Conservation (phyloP, 2,113 vertebrate genomes). For the Pristiophorus japonicus region DNA sequence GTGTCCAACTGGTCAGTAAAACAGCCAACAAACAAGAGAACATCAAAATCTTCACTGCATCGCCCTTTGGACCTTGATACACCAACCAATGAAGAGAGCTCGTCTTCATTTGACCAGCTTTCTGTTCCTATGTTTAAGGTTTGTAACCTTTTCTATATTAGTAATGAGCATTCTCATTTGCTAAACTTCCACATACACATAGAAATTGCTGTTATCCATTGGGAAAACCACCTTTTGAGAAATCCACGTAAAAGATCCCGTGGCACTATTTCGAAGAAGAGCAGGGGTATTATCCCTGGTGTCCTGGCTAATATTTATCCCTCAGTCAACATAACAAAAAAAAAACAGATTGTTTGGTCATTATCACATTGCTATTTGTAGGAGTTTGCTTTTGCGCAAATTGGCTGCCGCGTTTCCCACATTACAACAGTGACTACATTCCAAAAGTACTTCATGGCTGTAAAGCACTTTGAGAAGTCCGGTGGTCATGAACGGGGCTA, state of each 20-base stretch:
- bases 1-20: slow-evolving; percentile 91
- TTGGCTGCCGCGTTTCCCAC: no score
- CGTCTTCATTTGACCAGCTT: slow-evolving; percentile 85
- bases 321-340: neutral
- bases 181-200: neutral
- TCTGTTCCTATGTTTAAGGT: slow-evolving; percentile 90
- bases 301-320: neutral
- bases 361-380: no score
- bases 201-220: neutral
- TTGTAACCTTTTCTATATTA: slow-evolving; percentile 37
- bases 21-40: slow-evolving; percentile 91
- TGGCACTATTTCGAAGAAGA: no score
- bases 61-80: slow-evolving; percentile 92
- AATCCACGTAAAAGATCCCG: neutral
- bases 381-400: no score
- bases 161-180: neutral
- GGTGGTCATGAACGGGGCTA: no score
- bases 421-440: no score
- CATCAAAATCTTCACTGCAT: slow-evolving; percentile 91
- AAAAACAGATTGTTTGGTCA: no score
- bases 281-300: no score
- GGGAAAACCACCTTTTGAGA: neutral
- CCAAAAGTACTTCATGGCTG: no score
- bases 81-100: slow-evolving; percentile 87
- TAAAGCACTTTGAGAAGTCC: no score